Conservation (phyloP, 2,888 invertebrate species). For the Eilema depressum region DNA sequence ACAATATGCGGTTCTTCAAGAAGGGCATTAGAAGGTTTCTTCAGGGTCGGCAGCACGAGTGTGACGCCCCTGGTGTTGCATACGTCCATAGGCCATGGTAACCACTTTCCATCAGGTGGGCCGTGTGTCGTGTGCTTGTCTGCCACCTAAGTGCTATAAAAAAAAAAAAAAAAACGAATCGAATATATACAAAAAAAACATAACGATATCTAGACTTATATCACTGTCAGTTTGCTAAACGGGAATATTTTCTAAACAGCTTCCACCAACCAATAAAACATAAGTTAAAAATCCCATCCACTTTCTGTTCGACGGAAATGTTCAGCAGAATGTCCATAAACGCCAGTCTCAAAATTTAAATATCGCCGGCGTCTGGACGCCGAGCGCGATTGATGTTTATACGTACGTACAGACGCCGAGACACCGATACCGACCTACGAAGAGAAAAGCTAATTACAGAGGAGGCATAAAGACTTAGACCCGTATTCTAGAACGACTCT, state of each 20-base stretch:
- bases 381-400: conserved; percentile 52
- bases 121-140: no score
- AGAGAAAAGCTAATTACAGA: conserved; percentile 44
- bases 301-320: conserved; percentile 42
- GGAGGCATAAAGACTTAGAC: conserved; percentile 27
- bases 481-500: no score
- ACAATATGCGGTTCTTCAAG: no score
- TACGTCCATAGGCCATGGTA: no score
- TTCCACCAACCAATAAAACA: neutral
- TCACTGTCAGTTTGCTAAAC: neutral
- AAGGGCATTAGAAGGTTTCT: no score
- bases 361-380: conserved; percentile 55
- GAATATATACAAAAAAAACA: no score
- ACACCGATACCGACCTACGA: conserved; percentile 51
- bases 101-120: no score
- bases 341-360: conserved; percentile 59
- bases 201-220: neutral
- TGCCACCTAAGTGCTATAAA: no score
- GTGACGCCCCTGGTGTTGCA: no score
- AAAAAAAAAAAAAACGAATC: no score
- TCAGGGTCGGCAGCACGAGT: no score
- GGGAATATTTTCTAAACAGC: neutral
- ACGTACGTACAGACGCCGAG: conserved; percentile 65
- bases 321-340: conserved; percentile 56
- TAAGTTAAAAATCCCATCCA: conserved; percentile 41